Evolutionary conservation across 1,140 invertebrate species (phyloP), one percentile per base, ranked within the genome.

Genomic region (Lepidostoma basale): DNA sequence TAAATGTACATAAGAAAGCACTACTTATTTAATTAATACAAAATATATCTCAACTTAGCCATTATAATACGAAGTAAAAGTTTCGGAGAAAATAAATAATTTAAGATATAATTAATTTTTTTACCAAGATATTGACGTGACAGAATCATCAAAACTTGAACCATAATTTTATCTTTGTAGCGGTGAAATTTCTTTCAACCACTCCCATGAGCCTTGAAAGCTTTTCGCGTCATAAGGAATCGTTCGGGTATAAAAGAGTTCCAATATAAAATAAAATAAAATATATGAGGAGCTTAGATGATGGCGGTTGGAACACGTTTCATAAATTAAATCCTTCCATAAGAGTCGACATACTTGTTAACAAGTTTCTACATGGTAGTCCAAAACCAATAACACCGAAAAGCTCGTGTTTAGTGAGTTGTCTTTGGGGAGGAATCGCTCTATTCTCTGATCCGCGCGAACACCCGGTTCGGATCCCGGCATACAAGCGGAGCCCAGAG

Each of bases 301-400:
- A 49, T 22, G 30, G 26, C 23, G 39, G 39, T 30, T 49, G 23
- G n/a, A 44, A 47, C 42, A 63, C 44, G 60, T 63, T 63, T 54
- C 47, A 65, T 52, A 65, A 40, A 63, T 40, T 54, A 30, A 65
- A 54, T 65, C 45, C 45, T 65, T 65, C 47, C 62, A 65, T 40
- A 65, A 65, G 20, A 65, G 28, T 39, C 23, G 62, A 54, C 62
- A 42, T 26, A 54, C 25, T 39, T 36, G 45, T 65, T 65, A 65
- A 65, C 62, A 65, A 65, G 47, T 54, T 40, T 54, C 10, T 36
- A 65, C 45, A 52, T 25, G 45, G 33, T 40, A 22, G 60, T 49
- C 26, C 26, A 22, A 65, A 52, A 65, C 36, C n/a, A 39, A 39
- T 54, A 54, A 65, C 44, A 65, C 47, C 54, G 42, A 63, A 63